These are phyloP conservation scores for Drosophila phalerata DNA, from an alignment of 2,888 invertebrate genomes.

Conservation along the genomic window DNA sequence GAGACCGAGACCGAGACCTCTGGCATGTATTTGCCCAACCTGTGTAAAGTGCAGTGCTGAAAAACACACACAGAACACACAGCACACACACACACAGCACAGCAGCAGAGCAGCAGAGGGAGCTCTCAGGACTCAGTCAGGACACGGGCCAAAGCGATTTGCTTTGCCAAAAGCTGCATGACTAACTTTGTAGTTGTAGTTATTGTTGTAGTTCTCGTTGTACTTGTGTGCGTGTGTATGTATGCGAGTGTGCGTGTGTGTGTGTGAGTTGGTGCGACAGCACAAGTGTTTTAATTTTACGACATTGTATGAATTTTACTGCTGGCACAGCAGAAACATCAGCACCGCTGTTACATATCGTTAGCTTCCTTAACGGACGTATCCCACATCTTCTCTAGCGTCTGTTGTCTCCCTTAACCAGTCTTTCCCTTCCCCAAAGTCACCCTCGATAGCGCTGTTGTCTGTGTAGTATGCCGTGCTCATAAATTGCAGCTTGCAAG, in stretches of 20 bases:
- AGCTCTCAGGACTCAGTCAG: slow-evolving; percentile 13
- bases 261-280: slow-evolving; percentile 61
- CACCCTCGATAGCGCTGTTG: slow-evolving; percentile 24
- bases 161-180: slow-evolving; percentile 80
- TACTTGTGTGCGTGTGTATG: slow-evolving; percentile 15
- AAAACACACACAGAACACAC: slow-evolving; percentile 31
- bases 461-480: slow-evolving; percentile 65
- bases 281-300: slow-evolving; percentile 84
- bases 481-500: slow-evolving; percentile 80
- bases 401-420: slow-evolving; percentile 28
- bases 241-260: slow-evolving; percentile 20
- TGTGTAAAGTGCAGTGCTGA: slow-evolving; percentile 61
- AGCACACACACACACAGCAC: slow-evolving; percentile 40
- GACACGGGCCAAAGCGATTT: slow-evolving; percentile 73
- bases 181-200: slow-evolving; percentile 76
- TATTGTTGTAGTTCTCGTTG: slow-evolving; percentile 27
- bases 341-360: slow-evolving; percentile 76
- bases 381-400: slow-evolving; percentile 68
- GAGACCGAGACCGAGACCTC: slow-evolving; percentile 36
- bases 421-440: background rate
- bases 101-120: slow-evolving; percentile 17
- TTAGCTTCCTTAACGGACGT: slow-evolving; percentile 80
- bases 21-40: slow-evolving; percentile 57
- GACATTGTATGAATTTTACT: slow-evolving; percentile 84
- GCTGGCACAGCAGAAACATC: slow-evolving; percentile 81